Evolutionary conservation across 2,797 vertebrate species (phyloP), one percentile per base, ranked within the genome.

Genomic region (Falco biarmicus): DNA sequence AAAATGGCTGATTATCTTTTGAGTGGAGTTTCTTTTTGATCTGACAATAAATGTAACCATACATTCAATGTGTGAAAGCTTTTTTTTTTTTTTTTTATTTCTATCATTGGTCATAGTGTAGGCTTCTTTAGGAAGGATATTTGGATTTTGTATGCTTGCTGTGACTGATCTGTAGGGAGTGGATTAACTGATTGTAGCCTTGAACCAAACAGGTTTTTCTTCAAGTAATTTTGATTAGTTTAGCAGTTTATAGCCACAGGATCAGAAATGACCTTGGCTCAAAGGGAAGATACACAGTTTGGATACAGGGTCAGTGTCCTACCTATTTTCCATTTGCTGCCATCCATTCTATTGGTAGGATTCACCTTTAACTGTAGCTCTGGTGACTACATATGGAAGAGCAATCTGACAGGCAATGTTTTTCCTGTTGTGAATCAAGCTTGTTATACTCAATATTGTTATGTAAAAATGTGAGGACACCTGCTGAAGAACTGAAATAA

Each of bases 281-380:
- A 37, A 37, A 37, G 63, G 11, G 20, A 37, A 37, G 37, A 37
- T 37, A 37, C 34, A 34, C 37, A 37, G 37, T 37, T 37, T 37
- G 37, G 37, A 37, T 37, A 37, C 10, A 37, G 37, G 37, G 37
- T 37, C 37, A 37, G 37, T 10, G 37, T 37, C 37, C 37, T 37
- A 37, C 37, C 37, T 37, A 37, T 37, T 37, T 29, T 37, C 37
- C 9, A 4, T 56, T 75, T 39, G 15, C 10, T 70, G 26, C 37
- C 8, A 8, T 64, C 7, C 5, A 3, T 3, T 15, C 37, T 39
- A 5, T 4, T 19, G 15, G 3, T 16, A 15, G 15, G 24, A 16
- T 54, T 83, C 0, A 0, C 51, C 13, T 87, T 37, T 56, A n/a
- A 4, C 45, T 54, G n/a, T 37, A 63, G 37, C 18, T 83, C 34